Conservation (phyloP, 2,797 vertebrate species). For the Pseudopleuronectes americanus region DNA sequence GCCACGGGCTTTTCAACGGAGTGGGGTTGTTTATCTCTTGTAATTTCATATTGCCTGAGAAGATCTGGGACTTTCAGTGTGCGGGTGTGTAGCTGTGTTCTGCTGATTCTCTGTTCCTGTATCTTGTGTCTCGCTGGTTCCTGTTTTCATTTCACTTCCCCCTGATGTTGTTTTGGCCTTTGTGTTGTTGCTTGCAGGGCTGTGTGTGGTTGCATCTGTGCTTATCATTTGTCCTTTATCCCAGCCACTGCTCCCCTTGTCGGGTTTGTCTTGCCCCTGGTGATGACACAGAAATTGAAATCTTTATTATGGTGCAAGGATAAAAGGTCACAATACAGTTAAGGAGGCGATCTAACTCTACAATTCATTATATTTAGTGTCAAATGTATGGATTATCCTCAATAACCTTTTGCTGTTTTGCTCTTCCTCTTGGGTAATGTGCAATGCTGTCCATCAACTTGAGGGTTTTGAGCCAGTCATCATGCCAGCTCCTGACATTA, state of each 20-base stretch:
- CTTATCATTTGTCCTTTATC: slow-evolving; percentile 19
- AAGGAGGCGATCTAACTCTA: not conserved
- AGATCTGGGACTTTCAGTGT: slow-evolving; percentile 2
- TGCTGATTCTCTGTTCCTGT: not conserved
- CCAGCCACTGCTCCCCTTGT: not conserved
- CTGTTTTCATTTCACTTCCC: not conserved
- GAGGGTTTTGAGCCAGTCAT: slow-evolving; percentile 79
- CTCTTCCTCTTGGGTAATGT: slow-evolving; percentile 64
- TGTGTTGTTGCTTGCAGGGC: not conserved
- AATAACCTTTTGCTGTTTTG: slow-evolving; percentile 44
- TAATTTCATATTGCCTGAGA: not conserved
- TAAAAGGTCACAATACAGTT: not conserved
- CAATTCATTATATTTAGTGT: not conserved
- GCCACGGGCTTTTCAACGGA: not conserved
- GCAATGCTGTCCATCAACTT: slow-evolving; percentile 69
- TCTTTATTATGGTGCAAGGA: not conserved
- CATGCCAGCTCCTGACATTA: slow-evolving; percentile 70
- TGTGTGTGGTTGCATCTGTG: not conserved
- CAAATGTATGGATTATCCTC: not conserved
- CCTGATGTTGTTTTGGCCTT: not conserved
- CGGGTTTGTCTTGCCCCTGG: slow-evolving; percentile 28
- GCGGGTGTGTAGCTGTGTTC: not conserved
- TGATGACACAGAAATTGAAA: slow-evolving; percentile 14
- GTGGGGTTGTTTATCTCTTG: not conserved
- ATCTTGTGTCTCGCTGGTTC: not conserved